Evolutionary conservation across 2,888 invertebrate species (phyloP), one percentile per base, ranked within the genome.

Genomic region (Nephrocerus scutellatus): DNA sequence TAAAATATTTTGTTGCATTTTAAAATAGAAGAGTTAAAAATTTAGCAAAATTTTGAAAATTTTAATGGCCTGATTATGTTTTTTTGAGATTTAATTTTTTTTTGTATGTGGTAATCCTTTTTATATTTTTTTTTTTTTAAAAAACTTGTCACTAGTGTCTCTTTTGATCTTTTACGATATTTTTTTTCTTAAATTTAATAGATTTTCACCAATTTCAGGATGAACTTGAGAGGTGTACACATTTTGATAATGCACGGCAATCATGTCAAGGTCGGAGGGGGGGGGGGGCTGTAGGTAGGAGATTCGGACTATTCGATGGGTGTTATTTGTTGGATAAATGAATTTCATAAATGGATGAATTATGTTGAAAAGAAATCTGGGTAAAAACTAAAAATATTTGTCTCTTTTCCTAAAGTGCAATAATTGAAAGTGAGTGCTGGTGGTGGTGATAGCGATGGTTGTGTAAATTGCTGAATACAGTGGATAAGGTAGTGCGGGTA

Each of bases 131-230:
- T 43, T 50, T 47, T 49, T 48, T 43, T 32, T 48, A 43, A 30
- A 31, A 30, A 43, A 46, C 49, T 57, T 63, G 68, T 68, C 68
- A 68, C 68, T 68, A 66, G 67, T 68, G 68, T 68, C 69, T 68
- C 69, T 66, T 62, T 68, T n/a, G n/a, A n/a, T n/a, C n/a, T 55
- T 53, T 50, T 44, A 44, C 28, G 31, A 41, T 36, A 41, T 47
- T 38, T 19, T 40, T 35, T 38, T 37, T 35, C 44, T 44, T 44
- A 44, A 47, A 47, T 40, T 15, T 25, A 38, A 33, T 40, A 33
- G 36, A 47, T 30, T 22, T 7, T 22, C 10, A n/a, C 10, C 7
- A 22, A 22, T 7, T 22, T 22, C 22, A 22, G 22, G 22, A 22
- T 10, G 7, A 22, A 8, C 22, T 22, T n/a, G n/a, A n/a, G n/a